These are phyloP conservation scores for Phainopepla nitens DNA, from an alignment of 2,113 vertebrate species.

Conservation along the genomic window DNA sequence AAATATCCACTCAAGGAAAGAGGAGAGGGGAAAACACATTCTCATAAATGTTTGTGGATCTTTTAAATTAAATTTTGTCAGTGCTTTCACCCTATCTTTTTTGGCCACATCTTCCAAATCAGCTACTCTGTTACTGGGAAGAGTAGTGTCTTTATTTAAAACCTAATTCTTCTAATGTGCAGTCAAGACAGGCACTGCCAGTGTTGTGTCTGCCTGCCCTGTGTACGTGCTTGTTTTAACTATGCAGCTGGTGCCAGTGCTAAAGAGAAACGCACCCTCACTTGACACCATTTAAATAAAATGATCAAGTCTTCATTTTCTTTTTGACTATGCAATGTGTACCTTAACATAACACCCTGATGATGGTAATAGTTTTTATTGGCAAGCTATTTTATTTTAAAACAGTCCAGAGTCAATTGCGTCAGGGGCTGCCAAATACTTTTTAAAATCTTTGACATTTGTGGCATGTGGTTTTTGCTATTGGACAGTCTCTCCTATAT, in stretches of 20 bases:
- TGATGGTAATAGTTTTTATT: not conserved
- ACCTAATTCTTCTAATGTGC: not conserved
- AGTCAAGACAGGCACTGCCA: not conserved
- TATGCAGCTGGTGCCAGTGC: not conserved
- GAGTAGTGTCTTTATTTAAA: not conserved
- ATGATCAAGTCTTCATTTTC: not conserved
- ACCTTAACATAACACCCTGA: not conserved
- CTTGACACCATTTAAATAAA: not conserved
- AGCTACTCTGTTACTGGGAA: not conserved
- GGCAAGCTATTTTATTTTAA: not conserved
- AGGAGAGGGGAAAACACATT: fast-evolving
- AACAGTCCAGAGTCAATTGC: not conserved
- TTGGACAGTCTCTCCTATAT: not conserved
- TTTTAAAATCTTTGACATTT: not conserved
- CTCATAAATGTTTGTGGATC: fast-evolving
- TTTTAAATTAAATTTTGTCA: not conserved
- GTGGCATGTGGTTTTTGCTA: not conserved
- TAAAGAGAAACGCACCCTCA: not conserved
- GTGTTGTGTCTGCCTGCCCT: not conserved
- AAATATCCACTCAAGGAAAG: not conserved
- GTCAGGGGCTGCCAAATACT: not conserved
- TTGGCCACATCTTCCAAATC: not conserved
- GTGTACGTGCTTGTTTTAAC: not conserved
- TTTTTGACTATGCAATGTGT: not conserved
- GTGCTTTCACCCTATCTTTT: not conserved